phyloP scores from a whole-genome alignment of 2,888 invertebrate species.

The Caenorhabditis zanzibari region DNA sequence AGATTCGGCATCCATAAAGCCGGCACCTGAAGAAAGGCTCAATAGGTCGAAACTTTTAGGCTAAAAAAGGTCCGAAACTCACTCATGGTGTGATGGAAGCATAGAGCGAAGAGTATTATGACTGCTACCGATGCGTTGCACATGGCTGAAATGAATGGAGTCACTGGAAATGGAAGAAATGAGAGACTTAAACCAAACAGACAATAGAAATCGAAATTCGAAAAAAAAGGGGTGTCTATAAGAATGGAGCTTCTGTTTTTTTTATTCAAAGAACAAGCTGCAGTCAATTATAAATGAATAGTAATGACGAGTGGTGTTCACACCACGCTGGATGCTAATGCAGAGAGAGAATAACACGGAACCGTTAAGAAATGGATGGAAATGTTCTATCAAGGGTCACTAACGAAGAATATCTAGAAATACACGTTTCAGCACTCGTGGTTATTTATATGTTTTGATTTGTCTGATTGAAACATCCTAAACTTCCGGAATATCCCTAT shows the following conservation, averaged over 20 bases:
- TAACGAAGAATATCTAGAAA: slow-evolving; percentile 18
- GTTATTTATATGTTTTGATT: slow-evolving; percentile 23
- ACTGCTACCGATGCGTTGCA: slow-evolving; percentile 61
- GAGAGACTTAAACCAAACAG: neutral
- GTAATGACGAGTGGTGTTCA: slow-evolving; percentile 21
- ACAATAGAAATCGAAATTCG: neutral
- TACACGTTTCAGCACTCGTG: slow-evolving; percentile 27
- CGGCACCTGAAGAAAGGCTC: slow-evolving; percentile 46
- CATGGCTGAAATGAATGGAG: slow-evolving; percentile 61
- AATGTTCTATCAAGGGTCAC: neutral
- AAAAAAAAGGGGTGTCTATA: slow-evolving; percentile 4
- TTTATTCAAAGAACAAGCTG: slow-evolving; percentile 2
- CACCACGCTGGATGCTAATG: slow-evolving; percentile 18
- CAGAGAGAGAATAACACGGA: slow-evolving; percentile 6
- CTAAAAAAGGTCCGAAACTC: slow-evolving; percentile 22
- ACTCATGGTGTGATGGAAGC: slow-evolving; percentile 61
- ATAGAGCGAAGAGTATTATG: slow-evolving; percentile 64
- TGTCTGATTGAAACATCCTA: slow-evolving; percentile 11
- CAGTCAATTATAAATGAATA: slow-evolving; percentile 25
- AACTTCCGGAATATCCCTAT: neutral
- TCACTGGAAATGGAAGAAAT: slow-evolving; percentile 12
- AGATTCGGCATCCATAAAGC: slow-evolving; percentile 59
- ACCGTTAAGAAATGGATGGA: slow-evolving; percentile 13
- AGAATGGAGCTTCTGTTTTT: neutral
- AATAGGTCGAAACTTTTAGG: neutral